These are phyloP conservation scores for Noturus placidus DNA, from an alignment of 2,113 vertebrate species.

Conservation along the genomic window DNA sequence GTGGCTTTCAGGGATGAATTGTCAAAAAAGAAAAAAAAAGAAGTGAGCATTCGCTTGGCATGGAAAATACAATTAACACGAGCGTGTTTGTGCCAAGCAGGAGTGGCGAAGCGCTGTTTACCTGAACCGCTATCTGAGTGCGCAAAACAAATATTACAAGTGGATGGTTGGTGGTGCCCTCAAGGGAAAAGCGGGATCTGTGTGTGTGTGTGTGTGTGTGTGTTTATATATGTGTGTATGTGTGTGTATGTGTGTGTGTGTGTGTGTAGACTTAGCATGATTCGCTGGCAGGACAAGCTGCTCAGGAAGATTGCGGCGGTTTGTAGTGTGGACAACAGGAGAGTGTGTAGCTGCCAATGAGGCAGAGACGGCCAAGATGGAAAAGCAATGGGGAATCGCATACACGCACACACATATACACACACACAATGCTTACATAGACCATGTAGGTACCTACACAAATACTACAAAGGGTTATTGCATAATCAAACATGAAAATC, in stretches of 20 bases:
- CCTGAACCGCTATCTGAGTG: constrained; percentile 57
- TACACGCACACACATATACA: constrained; percentile 10
- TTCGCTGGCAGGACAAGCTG: constrained; percentile 54
- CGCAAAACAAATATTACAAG: constrained; percentile 58
- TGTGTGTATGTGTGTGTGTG: constrained; percentile 12
- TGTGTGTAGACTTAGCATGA: constrained; percentile 52
- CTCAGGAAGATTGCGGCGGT: constrained; percentile 50
- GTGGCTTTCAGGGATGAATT: constrained; percentile 41
- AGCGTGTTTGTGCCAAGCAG: constrained; percentile 64
- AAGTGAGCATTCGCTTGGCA: constrained; percentile 65
- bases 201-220: constrained; percentile 40
- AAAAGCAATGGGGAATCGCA: constrained; percentile 21
- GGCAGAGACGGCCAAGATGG: constrained; percentile 59
- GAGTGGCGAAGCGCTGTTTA: constrained; percentile 66
- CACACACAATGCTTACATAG: background rate
- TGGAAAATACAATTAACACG: constrained; percentile 69
- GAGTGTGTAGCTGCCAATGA: constrained; percentile 54
- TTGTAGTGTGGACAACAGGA: constrained; percentile 66
- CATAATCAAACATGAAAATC: background rate
- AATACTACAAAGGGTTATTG: background rate
- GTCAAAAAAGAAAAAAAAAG: constrained; percentile 18
- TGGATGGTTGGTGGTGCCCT: constrained; percentile 59
- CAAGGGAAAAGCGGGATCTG: constrained; percentile 38
- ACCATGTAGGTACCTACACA: background rate
- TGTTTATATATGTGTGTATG: background rate